These are phyloP conservation scores for Aphis craccivora DNA, from an alignment of 1,140 invertebrate genomes.

Conservation along the genomic window DNA sequence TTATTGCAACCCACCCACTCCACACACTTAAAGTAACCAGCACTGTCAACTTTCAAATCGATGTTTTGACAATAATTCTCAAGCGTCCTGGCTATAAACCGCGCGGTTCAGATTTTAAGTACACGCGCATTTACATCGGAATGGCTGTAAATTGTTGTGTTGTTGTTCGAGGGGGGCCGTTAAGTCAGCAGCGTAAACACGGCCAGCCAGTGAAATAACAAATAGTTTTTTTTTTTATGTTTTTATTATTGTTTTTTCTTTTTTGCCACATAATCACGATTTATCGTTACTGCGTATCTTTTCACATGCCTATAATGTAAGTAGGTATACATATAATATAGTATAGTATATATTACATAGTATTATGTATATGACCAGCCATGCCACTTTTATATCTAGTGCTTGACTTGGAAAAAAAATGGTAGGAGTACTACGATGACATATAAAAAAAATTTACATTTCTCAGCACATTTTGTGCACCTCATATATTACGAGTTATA, in stretches of 20 bases:
- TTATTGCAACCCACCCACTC: not conserved
- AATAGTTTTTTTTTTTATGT: not conserved
- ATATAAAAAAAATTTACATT: not conserved
- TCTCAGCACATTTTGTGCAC: not conserved
- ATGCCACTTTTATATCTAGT: not conserved
- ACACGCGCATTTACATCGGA: not conserved
- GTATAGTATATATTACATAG: not conserved
- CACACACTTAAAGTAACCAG: not conserved
- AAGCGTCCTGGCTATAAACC: not conserved
- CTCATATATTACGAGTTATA: not conserved
- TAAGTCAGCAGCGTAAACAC: not conserved
- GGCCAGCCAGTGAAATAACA: not conserved
- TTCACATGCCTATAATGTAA: not conserved
- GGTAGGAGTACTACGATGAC: not conserved
- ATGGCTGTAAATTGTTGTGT: conserved; percentile 7
- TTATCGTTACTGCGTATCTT: not conserved
- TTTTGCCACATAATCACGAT: not conserved
- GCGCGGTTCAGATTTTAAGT: not conserved
- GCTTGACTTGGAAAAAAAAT: not conserved
- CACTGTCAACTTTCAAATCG: conserved; percentile 6
- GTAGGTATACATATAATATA: not conserved
- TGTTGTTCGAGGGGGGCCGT: not conserved
- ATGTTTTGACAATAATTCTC: conserved; percentile 8
- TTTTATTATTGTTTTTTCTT: not conserved
- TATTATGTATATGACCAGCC: not conserved